Percentiles rank a stretch among this genome's conserved stretches.
Evolutionary conservation across 2,797 vertebrate species (phyloP).

Genomic region (Loriculus beryllinus): DNA sequence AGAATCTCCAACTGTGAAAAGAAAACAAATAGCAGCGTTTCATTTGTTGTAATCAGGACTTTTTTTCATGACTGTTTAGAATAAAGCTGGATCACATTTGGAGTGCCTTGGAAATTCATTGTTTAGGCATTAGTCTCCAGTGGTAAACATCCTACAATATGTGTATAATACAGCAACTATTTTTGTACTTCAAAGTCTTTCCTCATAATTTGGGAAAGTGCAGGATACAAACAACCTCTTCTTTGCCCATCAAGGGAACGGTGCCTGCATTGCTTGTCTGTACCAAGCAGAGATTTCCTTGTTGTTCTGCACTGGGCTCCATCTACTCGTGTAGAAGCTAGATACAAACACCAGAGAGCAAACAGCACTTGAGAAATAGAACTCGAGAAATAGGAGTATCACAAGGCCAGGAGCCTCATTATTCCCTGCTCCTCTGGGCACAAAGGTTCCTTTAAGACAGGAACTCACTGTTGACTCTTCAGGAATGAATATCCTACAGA

Average conservation of each 20-base stretch:
- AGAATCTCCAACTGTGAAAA: constrained; percentile 62
- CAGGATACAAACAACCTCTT: constrained; percentile 35
- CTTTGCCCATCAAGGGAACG: not conserved
- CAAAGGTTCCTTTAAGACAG: not conserved
- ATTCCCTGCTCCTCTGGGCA: not conserved
- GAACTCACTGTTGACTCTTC: constrained; percentile 46
- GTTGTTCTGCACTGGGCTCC: not conserved
- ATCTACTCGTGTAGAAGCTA: not conserved
- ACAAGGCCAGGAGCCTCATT: not conserved
- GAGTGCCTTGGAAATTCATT: constrained; percentile 54
- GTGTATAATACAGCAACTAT: constrained; percentile 58
- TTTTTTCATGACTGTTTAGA: constrained; percentile 52
- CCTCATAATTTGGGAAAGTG: constrained; percentile 16
- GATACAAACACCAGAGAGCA: not conserved
- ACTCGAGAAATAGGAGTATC: not conserved
- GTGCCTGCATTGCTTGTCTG: not conserved
- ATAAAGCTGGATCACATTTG: constrained; percentile 52
- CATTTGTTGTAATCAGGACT: constrained; percentile 37
- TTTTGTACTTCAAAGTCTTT: constrained; percentile 62
- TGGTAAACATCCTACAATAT: constrained; percentile 59
- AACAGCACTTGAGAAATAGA: not conserved
- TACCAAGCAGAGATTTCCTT: not conserved
- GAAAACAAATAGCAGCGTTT: constrained; percentile 58
- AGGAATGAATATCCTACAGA: constrained; percentile 19
- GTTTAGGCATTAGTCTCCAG: constrained; percentile 39